Evolutionary conservation across 2,797 vertebrate genomes (phyloP).

Genomic region (Tinamus major): DNA sequence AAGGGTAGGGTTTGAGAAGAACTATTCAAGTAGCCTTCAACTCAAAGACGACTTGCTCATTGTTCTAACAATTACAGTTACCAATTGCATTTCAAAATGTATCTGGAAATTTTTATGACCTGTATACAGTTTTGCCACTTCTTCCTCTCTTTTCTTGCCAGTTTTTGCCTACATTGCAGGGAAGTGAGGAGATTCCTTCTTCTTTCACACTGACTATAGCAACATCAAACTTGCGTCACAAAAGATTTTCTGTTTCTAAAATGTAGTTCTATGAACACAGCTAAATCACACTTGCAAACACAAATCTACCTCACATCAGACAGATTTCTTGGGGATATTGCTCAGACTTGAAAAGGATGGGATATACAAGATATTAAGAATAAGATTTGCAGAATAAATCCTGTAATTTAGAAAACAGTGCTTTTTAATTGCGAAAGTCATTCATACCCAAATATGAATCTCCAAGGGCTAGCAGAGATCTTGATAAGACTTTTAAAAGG

Average conservation of each 20-base stretch:
- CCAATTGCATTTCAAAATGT: not conserved
- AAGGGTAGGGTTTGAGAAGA: not conserved
- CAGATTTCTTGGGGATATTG: not conserved
- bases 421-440: not conserved
- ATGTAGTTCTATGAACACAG: not conserved
- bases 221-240: accelerated
- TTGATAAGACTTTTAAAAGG: not conserved
- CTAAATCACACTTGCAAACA: not conserved
- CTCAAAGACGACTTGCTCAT: not conserved
- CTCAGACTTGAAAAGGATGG: not conserved
- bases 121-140: not conserved
- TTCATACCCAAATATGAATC: not conserved
- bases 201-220: not conserved
- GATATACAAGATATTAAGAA: not conserved
- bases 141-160: not conserved
- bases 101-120: not conserved
- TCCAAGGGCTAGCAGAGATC: not conserved
- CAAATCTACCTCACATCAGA: not conserved
- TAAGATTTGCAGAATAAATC: not conserved
- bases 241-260: not conserved
- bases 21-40: not conserved
- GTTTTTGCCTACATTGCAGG: not conserved
- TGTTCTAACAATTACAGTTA: not conserved
- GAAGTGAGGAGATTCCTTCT: not conserved
- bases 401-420: not conserved